Evolutionary conservation across 2,797 vertebrate genomes (phyloP).

Genomic region (Aythya fuligula): DNA sequence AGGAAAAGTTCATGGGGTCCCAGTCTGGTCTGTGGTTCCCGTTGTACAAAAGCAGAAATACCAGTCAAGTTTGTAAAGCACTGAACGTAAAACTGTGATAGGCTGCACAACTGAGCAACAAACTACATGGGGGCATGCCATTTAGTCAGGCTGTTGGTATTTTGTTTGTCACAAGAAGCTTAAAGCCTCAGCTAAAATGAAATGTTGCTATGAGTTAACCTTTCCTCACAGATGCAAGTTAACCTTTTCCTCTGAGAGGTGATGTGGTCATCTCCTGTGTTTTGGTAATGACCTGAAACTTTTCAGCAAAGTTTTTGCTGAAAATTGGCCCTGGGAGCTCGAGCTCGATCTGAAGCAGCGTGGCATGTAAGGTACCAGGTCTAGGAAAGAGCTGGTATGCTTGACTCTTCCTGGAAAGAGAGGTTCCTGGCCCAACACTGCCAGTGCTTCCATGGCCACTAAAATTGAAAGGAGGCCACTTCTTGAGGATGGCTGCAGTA

Average conservation of each 20-base stretch:
- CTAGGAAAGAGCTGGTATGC: background rate
- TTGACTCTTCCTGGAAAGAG: background rate
- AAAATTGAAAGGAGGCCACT: background rate
- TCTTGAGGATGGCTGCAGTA: background rate
- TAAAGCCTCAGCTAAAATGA: background rate
- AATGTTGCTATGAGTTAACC: background rate
- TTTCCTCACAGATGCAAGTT: background rate
- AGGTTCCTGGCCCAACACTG: background rate
- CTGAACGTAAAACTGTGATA: background rate
- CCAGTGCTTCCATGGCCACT: rapidly evolving
- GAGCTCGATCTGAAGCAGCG: background rate
- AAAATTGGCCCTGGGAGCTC: background rate
- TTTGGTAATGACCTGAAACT: background rate
- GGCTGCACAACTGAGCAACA: background rate
- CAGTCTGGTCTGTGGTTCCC: background rate
- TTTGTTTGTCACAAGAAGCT: background rate
- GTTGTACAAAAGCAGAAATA: background rate
- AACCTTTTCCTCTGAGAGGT: background rate
- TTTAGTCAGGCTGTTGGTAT: background rate
- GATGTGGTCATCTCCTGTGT: background rate
- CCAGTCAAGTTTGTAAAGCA: background rate
- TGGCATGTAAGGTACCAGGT: background rate
- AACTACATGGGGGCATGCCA: background rate
- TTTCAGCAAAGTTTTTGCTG: background rate
- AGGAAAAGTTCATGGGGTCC: background rate